Evolutionary conservation across 2,797 vertebrate genomes (phyloP), one percentile per base, ranked within the genome.

Genomic region (Lutjanus argentimaculatus): DNA sequence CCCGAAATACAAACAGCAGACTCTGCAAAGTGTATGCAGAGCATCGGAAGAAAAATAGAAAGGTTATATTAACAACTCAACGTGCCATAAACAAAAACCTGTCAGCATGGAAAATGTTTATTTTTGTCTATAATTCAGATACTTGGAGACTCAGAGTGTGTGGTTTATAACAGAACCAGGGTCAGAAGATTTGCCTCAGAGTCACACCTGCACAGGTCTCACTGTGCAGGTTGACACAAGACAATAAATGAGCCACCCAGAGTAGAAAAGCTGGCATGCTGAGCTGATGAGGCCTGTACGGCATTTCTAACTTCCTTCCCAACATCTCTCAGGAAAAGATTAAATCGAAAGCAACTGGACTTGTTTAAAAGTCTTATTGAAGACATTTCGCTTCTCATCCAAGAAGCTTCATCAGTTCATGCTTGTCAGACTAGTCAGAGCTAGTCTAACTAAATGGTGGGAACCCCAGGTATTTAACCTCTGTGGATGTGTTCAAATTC

Each of bases 1-100:
- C 53, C 46, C 15, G 6, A 59, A 70, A 22, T 36, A 65, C 53
- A 62, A 36, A 79, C 15, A 57, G 36, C 1, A 61, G 7, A 75
- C 56, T n/a, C 56, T n/a, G 2, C 36, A 56, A 22, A 48, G 25
- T 4, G 40, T 7, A 5, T 14, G 43, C 22, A 51, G 55, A n/a
- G 25, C 25, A 30, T 51, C 21, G n/a, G 15, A n/a, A n/a, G n/a
- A 58, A 46, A 36, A 48, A 6, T 8, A 58, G 4, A 53, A 21
- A 68, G 40, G 19, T 42, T 13, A 36, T 21, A n/a, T 49, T 40
- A 48, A 48, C 12, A 49, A 40, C 10, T 42, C 13, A 21, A 6
- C 15, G 7, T 5, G 2, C 40, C 16, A 19, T 11, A 36, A 59
- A 52, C 36, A n/a, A n/a, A 13, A 9, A 45, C 46, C 30, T 10